phyloP scores from a whole-genome alignment of 2,113 vertebrate species.

The Epinephelus cyanopodus region DNA sequence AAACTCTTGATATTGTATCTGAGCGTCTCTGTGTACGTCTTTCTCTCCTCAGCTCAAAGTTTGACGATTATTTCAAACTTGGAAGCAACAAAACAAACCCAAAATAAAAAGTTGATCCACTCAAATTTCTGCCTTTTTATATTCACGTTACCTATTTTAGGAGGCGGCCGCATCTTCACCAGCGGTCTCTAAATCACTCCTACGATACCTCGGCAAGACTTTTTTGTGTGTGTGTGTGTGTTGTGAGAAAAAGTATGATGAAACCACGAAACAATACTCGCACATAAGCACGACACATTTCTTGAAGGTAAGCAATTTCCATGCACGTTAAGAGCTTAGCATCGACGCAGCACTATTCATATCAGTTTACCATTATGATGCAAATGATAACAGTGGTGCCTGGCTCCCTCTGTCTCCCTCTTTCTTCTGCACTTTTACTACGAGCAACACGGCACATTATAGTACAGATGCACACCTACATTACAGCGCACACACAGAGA shows the following conservation, averaged over 20 bases:
- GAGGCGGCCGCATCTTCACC: slow-evolving; percentile 35
- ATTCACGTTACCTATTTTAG: slow-evolving; percentile 50
- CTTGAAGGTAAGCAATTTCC: slow-evolving; percentile 80
- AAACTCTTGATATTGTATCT: not conserved
- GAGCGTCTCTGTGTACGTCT: not conserved
- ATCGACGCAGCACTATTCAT: slow-evolving; percentile 69
- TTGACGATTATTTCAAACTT: slow-evolving; percentile 27
- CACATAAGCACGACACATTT: slow-evolving; percentile 68
- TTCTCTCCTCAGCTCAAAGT: not conserved
- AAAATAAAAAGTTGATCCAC: slow-evolving; percentile 30
- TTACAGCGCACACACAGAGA: slow-evolving; percentile 47
- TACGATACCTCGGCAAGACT: slow-evolving; percentile 61
- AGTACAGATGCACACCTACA: slow-evolving; percentile 71
- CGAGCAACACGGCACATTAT: slow-evolving; percentile 52
- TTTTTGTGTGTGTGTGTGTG: slow-evolving; percentile 19
- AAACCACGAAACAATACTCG: slow-evolving; percentile 73
- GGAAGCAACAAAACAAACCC: slow-evolving; percentile 9
- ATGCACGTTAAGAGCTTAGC: slow-evolving; percentile 77
- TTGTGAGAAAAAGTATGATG: slow-evolving; percentile 66
- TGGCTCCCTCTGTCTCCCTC: slow-evolving; percentile 55
- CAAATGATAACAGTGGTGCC: slow-evolving; percentile 81
- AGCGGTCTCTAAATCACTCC: slow-evolving; percentile 59
- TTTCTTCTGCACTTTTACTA: slow-evolving; percentile 62
- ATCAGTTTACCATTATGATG: slow-evolving; percentile 83
- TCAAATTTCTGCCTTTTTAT: slow-evolving; percentile 1